phyloP scores from a whole-genome alignment of 53 echinoderm and acorn worm species.

The Glandiceps talaboti region DNA sequence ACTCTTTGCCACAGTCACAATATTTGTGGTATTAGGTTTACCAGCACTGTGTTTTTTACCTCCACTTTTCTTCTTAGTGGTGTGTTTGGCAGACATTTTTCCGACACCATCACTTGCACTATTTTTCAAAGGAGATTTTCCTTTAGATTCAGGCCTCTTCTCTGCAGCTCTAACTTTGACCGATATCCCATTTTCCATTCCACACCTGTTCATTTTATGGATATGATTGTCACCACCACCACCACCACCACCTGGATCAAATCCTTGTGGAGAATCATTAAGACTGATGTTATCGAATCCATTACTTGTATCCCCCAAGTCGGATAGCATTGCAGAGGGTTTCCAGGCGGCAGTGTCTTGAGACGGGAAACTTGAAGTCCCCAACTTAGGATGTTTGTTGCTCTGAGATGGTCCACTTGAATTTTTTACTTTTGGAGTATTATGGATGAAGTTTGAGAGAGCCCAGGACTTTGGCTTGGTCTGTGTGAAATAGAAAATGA shows the following conservation, averaged over 20 bases:
- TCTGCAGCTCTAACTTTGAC: not conserved
- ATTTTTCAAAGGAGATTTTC: not conserved
- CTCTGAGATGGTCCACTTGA: not conserved
- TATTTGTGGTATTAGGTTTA: not conserved
- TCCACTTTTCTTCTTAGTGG: not conserved
- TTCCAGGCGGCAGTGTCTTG: not conserved
- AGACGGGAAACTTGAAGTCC: not conserved
- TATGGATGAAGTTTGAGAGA: not conserved
- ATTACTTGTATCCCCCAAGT: not conserved
- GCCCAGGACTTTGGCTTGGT: not conserved
- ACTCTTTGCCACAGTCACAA: not conserved
- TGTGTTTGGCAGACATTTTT: not conserved
- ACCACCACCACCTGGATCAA: not conserved
- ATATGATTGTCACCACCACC: not conserved
- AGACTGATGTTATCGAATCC: not conserved
- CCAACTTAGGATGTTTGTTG: not conserved
- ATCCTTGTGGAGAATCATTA: not conserved
- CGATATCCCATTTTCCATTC: not conserved
- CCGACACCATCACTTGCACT: not conserved
- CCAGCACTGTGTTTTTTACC: not conserved
- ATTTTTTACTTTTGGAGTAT: no score
- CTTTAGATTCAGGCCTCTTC: not conserved
- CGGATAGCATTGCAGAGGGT: not conserved
- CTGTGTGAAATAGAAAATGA: no score
- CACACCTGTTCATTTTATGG: not conserved